phyloP scores from a whole-genome alignment of 2,888 invertebrate genomes.

The Melieria crassipennis region DNA sequence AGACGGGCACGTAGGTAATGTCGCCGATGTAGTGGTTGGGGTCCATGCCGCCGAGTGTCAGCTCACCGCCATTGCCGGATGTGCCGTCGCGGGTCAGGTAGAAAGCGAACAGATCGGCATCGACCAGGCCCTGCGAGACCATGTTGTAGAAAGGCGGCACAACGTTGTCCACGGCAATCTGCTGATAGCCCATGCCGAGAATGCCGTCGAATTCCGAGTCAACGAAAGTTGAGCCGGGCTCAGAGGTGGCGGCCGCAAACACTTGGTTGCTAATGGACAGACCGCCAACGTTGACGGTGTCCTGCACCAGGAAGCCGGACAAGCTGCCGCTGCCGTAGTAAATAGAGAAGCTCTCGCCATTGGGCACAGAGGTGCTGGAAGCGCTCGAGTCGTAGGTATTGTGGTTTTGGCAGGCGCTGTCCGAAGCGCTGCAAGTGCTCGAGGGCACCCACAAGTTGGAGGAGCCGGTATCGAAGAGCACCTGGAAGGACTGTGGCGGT shows the following conservation, averaged over 20 bases:
- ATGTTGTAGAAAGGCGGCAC: conserved; percentile 92
- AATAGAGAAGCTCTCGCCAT: conserved; percentile 91
- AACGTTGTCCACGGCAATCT: conserved; percentile 89
- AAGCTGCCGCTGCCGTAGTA: conserved; percentile 96
- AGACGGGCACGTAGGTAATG: conserved; percentile 77
- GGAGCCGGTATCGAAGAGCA: conserved; percentile 88
- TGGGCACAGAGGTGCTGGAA: conserved; percentile 82
- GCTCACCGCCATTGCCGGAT: conserved; percentile 80
- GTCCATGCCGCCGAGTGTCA: conserved; percentile 93
- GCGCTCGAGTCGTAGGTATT: conserved; percentile 90
- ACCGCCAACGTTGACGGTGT: conserved; percentile 78
- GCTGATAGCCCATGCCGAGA: conserved; percentile 88
- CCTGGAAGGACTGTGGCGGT: conserved; percentile 90
- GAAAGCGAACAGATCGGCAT: conserved; percentile 87
- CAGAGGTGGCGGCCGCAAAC: conserved; percentile 92
- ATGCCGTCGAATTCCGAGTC: conserved; percentile 99
- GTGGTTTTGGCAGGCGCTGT: conserved; percentile 94
- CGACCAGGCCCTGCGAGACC: conserved; percentile 78
- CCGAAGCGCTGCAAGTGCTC: conserved; percentile 87
- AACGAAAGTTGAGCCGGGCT: conserved; percentile 93
- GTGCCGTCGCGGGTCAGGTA: conserved; percentile 82
- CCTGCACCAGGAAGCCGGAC: conserved; percentile 92
- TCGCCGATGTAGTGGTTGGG: conserved; percentile 79
- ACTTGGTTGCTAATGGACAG: conserved; percentile 79
- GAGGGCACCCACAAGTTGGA: conserved; percentile 99